Base-by-base conservation (phyloP, 2,113 vertebrate genomes). In the Halcyon senegalensis region DNA sequence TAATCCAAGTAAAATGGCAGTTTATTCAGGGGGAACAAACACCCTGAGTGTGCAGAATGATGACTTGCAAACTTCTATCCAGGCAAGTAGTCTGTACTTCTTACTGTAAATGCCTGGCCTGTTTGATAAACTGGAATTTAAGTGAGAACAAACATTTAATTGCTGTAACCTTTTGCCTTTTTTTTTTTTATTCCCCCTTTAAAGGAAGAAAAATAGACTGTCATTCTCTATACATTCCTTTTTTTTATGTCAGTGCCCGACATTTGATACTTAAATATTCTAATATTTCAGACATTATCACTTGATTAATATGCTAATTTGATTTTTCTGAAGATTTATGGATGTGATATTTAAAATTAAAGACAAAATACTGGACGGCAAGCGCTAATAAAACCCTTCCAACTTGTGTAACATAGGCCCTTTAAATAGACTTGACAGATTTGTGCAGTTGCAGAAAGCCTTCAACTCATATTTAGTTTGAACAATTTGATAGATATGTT, bases 401-500 rank as follows among this genome's bases (percentile, higher is more conserved):
- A 67, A 56, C 37, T 53, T 93, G 27, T 73, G 58, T 64, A 89
- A 58, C 35, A 1, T 18, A 90, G 69, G 13, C n/a, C 31, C 56
- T 92, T 94, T 96, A 97, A 96, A 94, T 60, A 92, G 88, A 48
- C 75, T 85, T 95, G 96, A 96, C 95, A 94, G 93, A 85, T 96
- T 17, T 76, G 87, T 95, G 95, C 68, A 94, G 83, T 95, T 92
- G 84, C 50, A 91, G 78, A 92, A 97, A 95, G 70, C 96, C 96
- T 97, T 98, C 97, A 97, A 66, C 84, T 97, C 90, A 87, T 94
- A 94, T 96, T 97, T 97, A 87, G 82, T 85, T 92, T 95, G 89
- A 95, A 92, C 88, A 87, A 43, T 88, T 96, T 97, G 94, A 95
- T 96, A 92, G 94, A 89, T 93, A 55, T 19, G 53, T 86, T 93